Conservation (phyloP, 92 coral and sea anemone genomes). For the Isaurus tuberculatus region DNA sequence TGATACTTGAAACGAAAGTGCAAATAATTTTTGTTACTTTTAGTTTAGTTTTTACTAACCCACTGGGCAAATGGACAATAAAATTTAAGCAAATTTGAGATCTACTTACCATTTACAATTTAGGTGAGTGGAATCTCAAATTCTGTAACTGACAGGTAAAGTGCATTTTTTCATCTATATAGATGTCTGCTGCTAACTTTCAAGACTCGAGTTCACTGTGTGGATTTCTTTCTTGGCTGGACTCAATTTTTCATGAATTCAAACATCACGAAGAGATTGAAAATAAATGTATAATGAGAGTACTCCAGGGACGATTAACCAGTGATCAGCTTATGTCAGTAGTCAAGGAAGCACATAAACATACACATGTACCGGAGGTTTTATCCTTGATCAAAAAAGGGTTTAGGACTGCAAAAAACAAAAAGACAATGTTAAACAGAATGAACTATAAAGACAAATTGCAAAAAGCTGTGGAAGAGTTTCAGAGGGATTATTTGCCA, state of each 20-base stretch:
- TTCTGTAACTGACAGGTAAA: too few species aligned
- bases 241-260: conserved; percentile 90
- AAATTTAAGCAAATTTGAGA: too few species aligned
- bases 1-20: too few species aligned
- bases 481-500: conserved; percentile 90
- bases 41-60: too few species aligned
- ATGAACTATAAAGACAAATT: conserved; percentile 76
- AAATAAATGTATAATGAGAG: conserved; percentile 85
- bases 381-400: conserved; percentile 82
- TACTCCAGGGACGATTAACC: conserved; percentile 84
- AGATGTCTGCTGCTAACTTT: conserved; percentile 91
- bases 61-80: too few species aligned
- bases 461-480: conserved; percentile 84
- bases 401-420: conserved; percentile 72
- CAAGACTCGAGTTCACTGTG: conserved; percentile 80
- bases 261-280: conserved; percentile 98
- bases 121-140: too few species aligned
- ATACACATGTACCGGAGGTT: conserved; percentile 88
- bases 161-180: not conserved
- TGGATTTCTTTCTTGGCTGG: conserved; percentile 75
- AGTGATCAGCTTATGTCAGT: conserved; percentile 78
- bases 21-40: too few species aligned
- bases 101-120: too few species aligned
- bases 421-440: conserved; percentile 74
- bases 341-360: conserved; percentile 85